A percentile compares a stretch with the other conserved stretches of the same genome.
Evolutionary conservation across 2,797 vertebrate genomes (phyloP).

Genomic region (Halcyon leucocephala): DNA sequence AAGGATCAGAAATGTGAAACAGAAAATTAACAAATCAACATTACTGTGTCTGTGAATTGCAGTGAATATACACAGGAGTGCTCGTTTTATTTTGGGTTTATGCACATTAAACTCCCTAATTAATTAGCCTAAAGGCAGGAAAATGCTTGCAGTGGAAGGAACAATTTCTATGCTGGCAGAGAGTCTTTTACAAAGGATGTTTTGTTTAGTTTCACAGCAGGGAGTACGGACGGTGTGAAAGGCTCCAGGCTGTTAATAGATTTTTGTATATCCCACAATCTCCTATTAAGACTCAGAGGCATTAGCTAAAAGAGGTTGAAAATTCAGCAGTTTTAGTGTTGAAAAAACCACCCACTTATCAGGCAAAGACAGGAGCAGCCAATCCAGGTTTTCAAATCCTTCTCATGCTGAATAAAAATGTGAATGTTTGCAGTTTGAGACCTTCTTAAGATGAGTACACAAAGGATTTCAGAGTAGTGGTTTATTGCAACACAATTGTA

Average conservation of each 20-base stretch:
- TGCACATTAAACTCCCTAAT: neutral
- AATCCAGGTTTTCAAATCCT: neutral
- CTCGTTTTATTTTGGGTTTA: slow-evolving; percentile 23
- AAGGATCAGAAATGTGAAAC: neutral
- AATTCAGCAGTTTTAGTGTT: neutral
- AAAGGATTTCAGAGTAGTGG: neutral
- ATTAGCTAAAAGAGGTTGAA: neutral
- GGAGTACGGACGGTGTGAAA: neutral
- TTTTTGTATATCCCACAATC: slow-evolving; percentile 31
- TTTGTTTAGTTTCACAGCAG: slow-evolving; percentile 39
- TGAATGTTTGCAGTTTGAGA: neutral
- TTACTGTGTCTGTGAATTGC: neutral
- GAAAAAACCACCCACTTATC: neutral
- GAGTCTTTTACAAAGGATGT: slow-evolving; percentile 13
- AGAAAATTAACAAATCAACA: neutral
- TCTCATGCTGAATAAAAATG: neutral
- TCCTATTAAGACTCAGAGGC: neutral
- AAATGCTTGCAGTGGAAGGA: slow-evolving; percentile 14
- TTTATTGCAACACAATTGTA: neutral
- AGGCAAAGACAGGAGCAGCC: neutral
- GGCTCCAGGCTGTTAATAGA: slow-evolving; percentile 36
- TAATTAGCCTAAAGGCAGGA: slow-evolving; percentile 4
- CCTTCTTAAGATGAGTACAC: neutral
- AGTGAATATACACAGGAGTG: neutral
- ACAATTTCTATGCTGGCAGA: slow-evolving; percentile 29